A percentile compares a stretch with the other conserved stretches of the same genome.
These are phyloP conservation scores for Thermophis baileyi DNA, from an alignment of 2,113 vertebrate genomes.

Conservation along the genomic window DNA sequence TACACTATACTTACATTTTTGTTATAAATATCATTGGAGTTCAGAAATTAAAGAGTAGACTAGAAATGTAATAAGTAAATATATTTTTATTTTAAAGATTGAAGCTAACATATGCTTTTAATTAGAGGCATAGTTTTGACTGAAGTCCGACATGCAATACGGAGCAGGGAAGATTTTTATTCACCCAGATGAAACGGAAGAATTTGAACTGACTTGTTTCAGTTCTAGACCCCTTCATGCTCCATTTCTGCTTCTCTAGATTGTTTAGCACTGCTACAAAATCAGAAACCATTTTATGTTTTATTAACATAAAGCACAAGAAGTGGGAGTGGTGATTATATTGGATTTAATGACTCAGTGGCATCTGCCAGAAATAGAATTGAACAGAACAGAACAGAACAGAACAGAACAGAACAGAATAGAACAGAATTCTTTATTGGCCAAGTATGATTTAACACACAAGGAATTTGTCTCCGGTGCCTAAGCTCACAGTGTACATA, in stretches of 20 bases:
- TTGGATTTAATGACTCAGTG: background rate
- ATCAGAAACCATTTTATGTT: background rate
- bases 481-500: background rate
- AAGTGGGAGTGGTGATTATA: background rate
- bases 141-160: background rate
- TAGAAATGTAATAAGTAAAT: background rate
- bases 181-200: background rate
- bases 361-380: background rate
- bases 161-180: background rate
- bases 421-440: background rate
- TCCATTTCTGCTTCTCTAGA: background rate
- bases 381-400: background rate
- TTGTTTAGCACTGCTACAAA: background rate
- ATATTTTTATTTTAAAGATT: background rate
- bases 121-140: background rate
- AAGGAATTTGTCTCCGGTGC: background rate
- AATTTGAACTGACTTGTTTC: background rate
- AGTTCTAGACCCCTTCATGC: background rate
- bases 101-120: background rate
- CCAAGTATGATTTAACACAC: background rate
- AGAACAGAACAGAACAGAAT: background rate
- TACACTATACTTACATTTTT: background rate
- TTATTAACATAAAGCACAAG: background rate
- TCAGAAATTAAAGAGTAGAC: background rate
- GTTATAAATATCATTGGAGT: background rate